Evolutionary conservation across 2,888 invertebrate genomes (phyloP).

Genomic region (Heliconius cydno): DNA sequence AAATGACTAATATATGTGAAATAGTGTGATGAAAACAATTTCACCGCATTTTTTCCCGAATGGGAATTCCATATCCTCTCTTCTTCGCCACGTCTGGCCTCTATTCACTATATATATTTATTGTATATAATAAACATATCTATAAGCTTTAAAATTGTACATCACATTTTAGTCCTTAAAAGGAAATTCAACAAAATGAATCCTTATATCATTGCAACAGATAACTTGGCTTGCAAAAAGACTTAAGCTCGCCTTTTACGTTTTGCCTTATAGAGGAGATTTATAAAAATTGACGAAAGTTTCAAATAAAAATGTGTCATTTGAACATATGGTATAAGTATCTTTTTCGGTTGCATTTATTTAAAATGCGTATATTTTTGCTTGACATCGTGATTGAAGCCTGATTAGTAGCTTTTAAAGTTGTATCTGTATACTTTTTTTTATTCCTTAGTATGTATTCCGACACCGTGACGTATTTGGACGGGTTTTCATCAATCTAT

Average conservation of each 20-base stretch:
- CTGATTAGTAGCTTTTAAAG: conserved; percentile 54
- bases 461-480: background rate
- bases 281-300: conserved; percentile 39
- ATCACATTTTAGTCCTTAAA: background rate
- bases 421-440: conserved; percentile 67
- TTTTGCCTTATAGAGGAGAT: conserved; percentile 47
- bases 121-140: background rate
- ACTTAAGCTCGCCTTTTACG: conserved; percentile 48
- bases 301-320: conserved; percentile 5
- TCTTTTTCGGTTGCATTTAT: conserved; percentile 40
- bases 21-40: background rate
- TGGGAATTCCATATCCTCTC: too few species aligned
- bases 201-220: conserved; percentile 25
- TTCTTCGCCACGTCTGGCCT: too few species aligned
- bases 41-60: background rate
- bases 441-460: conserved; percentile 44
- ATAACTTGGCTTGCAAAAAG: conserved; percentile 32
- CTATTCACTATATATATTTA: too few species aligned
- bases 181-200: background rate
- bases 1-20: background rate
- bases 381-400: conserved; percentile 67
- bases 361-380: conserved; percentile 31
- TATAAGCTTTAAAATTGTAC: background rate
- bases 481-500: background rate
- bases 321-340: conserved; percentile 36